Percentiles rank a stretch among this genome's conserved stretches.
phyloP scores from a whole-genome alignment of 2,113 vertebrate species.

The Ictalurus furcatus region DNA sequence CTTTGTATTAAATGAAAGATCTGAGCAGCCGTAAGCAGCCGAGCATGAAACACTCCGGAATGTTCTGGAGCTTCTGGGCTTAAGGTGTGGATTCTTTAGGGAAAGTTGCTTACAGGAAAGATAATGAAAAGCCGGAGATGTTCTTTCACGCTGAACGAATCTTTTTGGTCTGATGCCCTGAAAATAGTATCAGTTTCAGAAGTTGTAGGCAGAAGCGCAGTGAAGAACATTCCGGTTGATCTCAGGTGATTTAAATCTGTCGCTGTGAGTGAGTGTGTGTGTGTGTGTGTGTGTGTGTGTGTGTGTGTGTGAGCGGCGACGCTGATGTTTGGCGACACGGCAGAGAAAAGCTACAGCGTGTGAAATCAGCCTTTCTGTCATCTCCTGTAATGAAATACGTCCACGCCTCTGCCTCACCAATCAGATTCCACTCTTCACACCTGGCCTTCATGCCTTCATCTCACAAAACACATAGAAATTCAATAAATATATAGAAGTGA shows the following conservation, averaged over 20 bases:
- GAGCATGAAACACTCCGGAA: neutral
- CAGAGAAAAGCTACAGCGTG: conserved; percentile 51
- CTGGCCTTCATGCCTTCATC: conserved; percentile 50
- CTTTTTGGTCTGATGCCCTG: conserved; percentile 14
- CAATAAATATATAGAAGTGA: neutral
- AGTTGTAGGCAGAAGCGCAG: neutral
- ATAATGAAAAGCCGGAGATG: neutral
- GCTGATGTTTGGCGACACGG: conserved; percentile 55
- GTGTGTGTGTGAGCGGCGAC: neutral
- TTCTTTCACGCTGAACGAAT: neutral
- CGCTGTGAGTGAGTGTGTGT: neutral
- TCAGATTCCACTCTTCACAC: conserved; percentile 64
- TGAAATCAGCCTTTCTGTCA: conserved; percentile 61
- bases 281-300: no score
- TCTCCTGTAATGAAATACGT: conserved; percentile 70
- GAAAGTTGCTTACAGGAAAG: neutral
- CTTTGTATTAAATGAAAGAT: neutral
- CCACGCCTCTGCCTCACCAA: conserved; percentile 65
- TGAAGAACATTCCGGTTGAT: conserved; percentile 14
- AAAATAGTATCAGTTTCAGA: neutral
- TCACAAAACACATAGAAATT: neutral
- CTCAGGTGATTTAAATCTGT: conserved; percentile 37
- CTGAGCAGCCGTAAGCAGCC: neutral
- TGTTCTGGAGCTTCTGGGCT: neutral
- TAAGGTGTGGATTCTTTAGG: neutral